Conservation (phyloP, 2,888 invertebrate species). For the Sinelater perroti region DNA sequence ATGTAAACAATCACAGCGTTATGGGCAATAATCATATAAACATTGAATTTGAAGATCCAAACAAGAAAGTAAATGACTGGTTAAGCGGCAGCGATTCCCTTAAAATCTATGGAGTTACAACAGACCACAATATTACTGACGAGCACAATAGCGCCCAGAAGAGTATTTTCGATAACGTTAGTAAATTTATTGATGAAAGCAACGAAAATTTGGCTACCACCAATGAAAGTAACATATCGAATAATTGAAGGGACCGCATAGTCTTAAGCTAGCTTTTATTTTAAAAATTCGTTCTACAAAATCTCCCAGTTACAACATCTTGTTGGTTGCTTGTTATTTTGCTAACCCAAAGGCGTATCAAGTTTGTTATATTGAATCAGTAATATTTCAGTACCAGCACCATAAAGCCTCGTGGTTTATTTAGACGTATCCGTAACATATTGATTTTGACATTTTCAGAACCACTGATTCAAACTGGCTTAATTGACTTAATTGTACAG, state of each 20-base stretch:
- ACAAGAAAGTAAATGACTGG: conserved; percentile 10
- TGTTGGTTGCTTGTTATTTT: neutral
- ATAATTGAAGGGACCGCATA: neutral
- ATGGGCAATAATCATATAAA: neutral
- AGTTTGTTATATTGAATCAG: no score
- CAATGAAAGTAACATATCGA: neutral
- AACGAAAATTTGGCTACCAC: neutral
- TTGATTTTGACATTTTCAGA: no score
- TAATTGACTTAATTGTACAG: no score
- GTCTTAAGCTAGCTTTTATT: neutral
- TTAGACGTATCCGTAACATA: no score
- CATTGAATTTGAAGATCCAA: neutral
- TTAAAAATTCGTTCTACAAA: neutral
- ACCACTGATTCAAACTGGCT: no score
- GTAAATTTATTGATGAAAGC: conserved; percentile 28
- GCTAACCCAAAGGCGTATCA: neutral
- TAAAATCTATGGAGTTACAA: no score
- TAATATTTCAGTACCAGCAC: no score
- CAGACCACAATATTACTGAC: no score
- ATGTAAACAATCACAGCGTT: neutral
- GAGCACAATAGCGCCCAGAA: no score
- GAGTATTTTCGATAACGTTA: conserved; percentile 15
- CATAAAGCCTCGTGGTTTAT: no score
- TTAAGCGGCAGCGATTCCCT: neutral
- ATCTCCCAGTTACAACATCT: neutral